phyloP scores from a whole-genome alignment of 1,140 invertebrate species.

The Battus philenor region DNA sequence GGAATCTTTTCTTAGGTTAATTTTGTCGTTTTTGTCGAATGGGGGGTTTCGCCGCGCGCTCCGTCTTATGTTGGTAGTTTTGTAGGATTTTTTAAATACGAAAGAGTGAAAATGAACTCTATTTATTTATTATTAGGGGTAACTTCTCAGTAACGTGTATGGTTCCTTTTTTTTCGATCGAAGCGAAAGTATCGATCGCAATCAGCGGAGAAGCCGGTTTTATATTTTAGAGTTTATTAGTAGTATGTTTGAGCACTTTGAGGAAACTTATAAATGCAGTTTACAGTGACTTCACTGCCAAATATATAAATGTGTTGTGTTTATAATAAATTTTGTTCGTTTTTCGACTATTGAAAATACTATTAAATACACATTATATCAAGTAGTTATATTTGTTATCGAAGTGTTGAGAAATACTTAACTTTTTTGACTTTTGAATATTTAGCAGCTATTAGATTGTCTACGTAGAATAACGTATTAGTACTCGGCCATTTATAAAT shows the following conservation, averaged over 20 bases:
- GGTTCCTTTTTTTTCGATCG: conserved; percentile 46
- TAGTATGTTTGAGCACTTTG: conserved; percentile 28
- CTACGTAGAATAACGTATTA: conserved; percentile 24
- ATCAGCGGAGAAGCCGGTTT: conserved; percentile 15
- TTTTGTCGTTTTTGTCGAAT: conserved; percentile 32
- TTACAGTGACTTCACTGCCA: conserved; percentile 57
- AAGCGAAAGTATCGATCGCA: conserved; percentile 18
- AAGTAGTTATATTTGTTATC: conserved; percentile 9
- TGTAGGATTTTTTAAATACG: conserved; percentile 37
- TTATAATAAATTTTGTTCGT: conserved; percentile 26
- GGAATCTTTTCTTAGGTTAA: conserved; percentile 51
- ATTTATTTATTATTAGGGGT: conserved; percentile 59
- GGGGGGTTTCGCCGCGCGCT: conserved; percentile 35
- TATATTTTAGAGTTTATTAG: conserved; percentile 29
- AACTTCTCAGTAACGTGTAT: conserved; percentile 37
- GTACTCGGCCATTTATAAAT: conserved; percentile 31
- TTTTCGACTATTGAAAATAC: conserved; percentile 16
- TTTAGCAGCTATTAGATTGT: conserved; percentile 30
- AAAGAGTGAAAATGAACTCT: conserved; percentile 43
- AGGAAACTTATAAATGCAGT: conserved; percentile 33
- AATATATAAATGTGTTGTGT: conserved; percentile 44
- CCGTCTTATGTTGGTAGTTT: conserved; percentile 59
- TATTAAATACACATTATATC: conserved; percentile 13
- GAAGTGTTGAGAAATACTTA: conserved; percentile 6
- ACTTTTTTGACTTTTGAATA: conserved; percentile 19